These are phyloP conservation scores for Ophion ellenae DNA, from an alignment of 2,888 invertebrate genomes.

Conservation along the genomic window DNA sequence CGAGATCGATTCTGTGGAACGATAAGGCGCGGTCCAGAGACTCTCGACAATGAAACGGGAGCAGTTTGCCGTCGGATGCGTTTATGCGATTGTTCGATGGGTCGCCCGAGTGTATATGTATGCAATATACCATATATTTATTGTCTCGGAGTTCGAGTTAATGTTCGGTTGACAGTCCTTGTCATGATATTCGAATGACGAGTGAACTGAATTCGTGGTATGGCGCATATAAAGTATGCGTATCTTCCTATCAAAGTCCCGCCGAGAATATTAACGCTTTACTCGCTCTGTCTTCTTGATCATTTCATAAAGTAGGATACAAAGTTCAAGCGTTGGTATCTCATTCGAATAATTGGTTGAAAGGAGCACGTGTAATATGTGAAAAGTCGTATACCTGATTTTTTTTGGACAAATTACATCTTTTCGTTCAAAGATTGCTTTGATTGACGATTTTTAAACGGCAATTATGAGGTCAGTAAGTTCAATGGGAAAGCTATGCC, in stretches of 20 bases:
- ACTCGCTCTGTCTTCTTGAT: background rate
- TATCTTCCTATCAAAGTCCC: background rate
- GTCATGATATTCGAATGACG: conserved; percentile 43
- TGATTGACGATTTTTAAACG: too few relatives aligned
- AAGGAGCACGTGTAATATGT: too few relatives aligned
- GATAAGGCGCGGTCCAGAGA: conserved; percentile 47
- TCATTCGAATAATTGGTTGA: too few relatives aligned
- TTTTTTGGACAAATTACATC: too few relatives aligned
- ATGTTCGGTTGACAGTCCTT: conserved; percentile 23
- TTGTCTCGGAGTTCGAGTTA: conserved; percentile 41
- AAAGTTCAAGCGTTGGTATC: background rate
- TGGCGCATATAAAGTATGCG: background rate
- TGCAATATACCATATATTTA: conserved; percentile 40
- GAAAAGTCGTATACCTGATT: too few relatives aligned
- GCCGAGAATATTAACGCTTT: background rate
- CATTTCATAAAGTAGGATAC: background rate
- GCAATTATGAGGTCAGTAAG: too few relatives aligned
- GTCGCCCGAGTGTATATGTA: background rate
- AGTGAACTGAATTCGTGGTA: conserved; percentile 17
- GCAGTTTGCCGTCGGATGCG: conserved; percentile 49
- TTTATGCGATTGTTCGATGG: conserved; percentile 50
- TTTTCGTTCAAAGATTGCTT: too few relatives aligned
- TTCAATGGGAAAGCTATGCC: too few relatives aligned
- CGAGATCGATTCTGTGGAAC: conserved; percentile 29
- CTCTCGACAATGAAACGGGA: conserved; percentile 58